Evolutionary conservation across 2,888 invertebrate species (phyloP), one percentile per base, ranked within the genome.

Genomic region (Caenorhabditis uteleia): DNA sequence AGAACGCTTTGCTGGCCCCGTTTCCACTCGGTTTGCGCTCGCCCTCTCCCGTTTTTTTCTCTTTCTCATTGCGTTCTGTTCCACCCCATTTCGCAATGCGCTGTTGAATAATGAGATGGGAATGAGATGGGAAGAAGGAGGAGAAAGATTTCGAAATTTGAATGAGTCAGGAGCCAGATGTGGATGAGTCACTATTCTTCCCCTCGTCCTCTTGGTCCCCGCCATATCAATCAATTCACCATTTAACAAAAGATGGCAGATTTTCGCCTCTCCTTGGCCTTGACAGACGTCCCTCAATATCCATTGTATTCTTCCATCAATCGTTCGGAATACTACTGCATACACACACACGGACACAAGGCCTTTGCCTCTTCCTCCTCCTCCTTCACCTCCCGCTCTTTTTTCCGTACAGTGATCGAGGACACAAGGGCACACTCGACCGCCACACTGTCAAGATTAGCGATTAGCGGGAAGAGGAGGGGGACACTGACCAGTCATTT

Each of bases 391-490:
- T n/a, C n/a, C n/a, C n/a, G n/a, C n/a, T n/a, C n/a, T n/a, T n/a
- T n/a, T n/a, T n/a, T 12, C 46, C 58, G 47, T 58, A 58, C 58
- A 58, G 46, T 58, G 51, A 53, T 53, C 45, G 53, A 50, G 57
- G 57, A 57, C 50, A 57, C 57, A 57, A 57, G 57, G 57, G 57
- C 57, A 57, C 57, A 57, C 57, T 57, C 50, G 44, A 50, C 57
- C 57, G 50, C n/a, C n/a, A 53, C 53, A 59, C 59, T 59, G 59
- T 59, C 59, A 59, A 59, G 59, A 59, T 59, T 59, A 53, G 53
- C 59, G 59, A 59, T 59, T 59, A 53, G 58, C 58, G 59, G 59
- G 47, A n/a, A n/a, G n/a, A n/a, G n/a, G n/a, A n/a, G n/a, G n/a
- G n/a, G n/a, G n/a, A n/a, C n/a, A n/a, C n/a, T n/a, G n/a, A n/a